A percentile compares a stretch with the other conserved stretches of the same genome.
Conservation (phyloP, 2,888 invertebrate species). For the Nomada flava region DNA sequence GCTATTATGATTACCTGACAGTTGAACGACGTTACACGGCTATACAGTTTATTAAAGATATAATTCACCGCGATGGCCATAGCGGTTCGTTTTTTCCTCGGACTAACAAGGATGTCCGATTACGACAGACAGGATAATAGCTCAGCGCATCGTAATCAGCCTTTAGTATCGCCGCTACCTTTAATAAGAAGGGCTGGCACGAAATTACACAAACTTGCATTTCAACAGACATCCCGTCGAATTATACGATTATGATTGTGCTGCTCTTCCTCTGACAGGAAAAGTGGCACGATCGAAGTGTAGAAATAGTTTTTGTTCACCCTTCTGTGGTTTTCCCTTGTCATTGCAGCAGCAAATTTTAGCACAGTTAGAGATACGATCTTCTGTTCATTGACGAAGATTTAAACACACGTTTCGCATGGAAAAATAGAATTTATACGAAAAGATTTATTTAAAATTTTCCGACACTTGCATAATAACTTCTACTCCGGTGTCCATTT, state of each 20-base stretch:
- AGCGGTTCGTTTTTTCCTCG: conserved; percentile 23
- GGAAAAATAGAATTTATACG: background rate
- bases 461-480: too few relatives aligned
- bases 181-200: conserved; percentile 55
- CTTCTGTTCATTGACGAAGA: background rate
- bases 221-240: conserved; percentile 67
- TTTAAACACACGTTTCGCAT: background rate
- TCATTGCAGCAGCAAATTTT: background rate
- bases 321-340: background rate
- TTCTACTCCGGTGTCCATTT: too few relatives aligned
- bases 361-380: background rate
- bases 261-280: conserved; percentile 14
- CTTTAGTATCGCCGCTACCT: conserved; percentile 53
- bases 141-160: conserved; percentile 56
- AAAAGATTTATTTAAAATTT: too few relatives aligned
- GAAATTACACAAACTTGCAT: conserved; percentile 63
- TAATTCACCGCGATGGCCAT: conserved; percentile 23
- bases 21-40: conserved; percentile 43
- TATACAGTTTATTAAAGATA: conserved; percentile 43
- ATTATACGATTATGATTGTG: conserved; percentile 28
- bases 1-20: conserved; percentile 27
- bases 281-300: background rate
- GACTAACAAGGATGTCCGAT: conserved; percentile 54
- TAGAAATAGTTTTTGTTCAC: background rate
- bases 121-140: conserved; percentile 68